These are phyloP conservation scores for Choristoneura fumiferana DNA, from an alignment of 1,140 invertebrate species.

Conservation along the genomic window DNA sequence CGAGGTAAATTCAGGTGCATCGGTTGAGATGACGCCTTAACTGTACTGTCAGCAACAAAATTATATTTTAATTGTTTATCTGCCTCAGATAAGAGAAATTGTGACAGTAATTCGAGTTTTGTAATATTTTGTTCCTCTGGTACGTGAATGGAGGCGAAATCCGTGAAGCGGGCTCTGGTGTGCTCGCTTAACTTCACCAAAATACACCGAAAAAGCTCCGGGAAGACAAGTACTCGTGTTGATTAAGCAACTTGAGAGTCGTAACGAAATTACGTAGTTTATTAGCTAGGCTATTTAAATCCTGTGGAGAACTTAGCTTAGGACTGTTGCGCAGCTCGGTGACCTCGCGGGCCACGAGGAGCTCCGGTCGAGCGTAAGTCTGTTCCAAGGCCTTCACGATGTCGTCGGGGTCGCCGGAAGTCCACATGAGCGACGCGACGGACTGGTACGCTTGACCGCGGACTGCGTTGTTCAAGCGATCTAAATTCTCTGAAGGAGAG, in stretches of 20 bases:
- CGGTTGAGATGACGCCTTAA: background rate
- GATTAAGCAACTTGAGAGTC: background rate
- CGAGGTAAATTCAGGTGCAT: background rate
- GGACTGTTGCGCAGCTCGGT: background rate
- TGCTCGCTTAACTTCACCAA: background rate
- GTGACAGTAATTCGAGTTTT: no score
- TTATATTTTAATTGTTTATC: background rate
- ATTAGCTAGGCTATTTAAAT: conserved; percentile 14
- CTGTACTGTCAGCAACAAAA: background rate
- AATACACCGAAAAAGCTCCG: background rate
- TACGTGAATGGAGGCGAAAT: background rate
- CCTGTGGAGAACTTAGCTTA: conserved; percentile 13
- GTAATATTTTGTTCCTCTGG: background rate
- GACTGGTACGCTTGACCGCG: conserved; percentile 10
- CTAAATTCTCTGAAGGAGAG: conserved; percentile 11
- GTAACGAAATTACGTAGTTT: conserved; percentile 14
- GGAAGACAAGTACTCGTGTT: conserved; percentile 7
- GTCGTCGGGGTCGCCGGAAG: background rate
- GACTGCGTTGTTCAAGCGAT: conserved; percentile 1
- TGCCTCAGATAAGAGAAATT: no score
- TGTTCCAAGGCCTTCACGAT: conserved; percentile 9
- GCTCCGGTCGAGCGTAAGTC: conserved; percentile 16
- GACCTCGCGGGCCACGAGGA: conserved; percentile 16
- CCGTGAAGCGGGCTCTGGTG: background rate
- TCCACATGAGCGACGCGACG: conserved; percentile 10